Percentiles rank a stretch among this genome's conserved stretches.
Conservation (phyloP, 2,797 vertebrate genomes). For the Alcedo quadribrachys region DNA sequence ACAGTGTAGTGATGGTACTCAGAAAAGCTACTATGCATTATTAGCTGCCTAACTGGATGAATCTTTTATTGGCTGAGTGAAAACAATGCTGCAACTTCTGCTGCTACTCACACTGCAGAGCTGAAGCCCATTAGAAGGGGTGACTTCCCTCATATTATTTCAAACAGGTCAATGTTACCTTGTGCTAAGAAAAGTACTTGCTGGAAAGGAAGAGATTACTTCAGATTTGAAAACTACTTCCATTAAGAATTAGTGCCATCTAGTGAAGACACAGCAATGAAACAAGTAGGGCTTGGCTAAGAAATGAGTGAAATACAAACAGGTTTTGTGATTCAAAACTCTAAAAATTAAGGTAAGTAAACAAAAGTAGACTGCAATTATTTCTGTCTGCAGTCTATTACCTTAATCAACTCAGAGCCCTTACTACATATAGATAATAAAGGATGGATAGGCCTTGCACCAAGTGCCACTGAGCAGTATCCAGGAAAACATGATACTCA, state of each 20-base stretch:
- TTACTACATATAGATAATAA: not conserved
- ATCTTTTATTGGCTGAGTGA: not conserved
- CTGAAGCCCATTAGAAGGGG: not conserved
- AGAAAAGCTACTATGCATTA: not conserved
- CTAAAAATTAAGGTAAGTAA: not conserved
- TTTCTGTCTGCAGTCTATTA: not conserved
- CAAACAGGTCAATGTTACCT: not conserved
- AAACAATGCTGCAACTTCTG: not conserved
- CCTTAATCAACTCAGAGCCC: not conserved
- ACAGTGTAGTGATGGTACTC: not conserved
- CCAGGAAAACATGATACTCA: not conserved
- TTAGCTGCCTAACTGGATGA: not conserved
- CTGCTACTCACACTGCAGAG: not conserved
- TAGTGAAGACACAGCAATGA: constrained; percentile 35
- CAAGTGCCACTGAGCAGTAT: not conserved
- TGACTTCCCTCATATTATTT: not conserved
- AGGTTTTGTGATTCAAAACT: not conserved
- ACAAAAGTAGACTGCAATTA: not conserved
- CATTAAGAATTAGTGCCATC: constrained; percentile 30
- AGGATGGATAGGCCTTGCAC: not conserved
- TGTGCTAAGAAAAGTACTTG: not conserved
- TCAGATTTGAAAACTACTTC: not conserved
- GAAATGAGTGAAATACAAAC: not conserved
- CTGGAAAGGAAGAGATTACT: not conserved
- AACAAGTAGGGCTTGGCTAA: not conserved